Conservation (phyloP, 2,113 vertebrate genomes). For the Periophthalmus modestus region DNA sequence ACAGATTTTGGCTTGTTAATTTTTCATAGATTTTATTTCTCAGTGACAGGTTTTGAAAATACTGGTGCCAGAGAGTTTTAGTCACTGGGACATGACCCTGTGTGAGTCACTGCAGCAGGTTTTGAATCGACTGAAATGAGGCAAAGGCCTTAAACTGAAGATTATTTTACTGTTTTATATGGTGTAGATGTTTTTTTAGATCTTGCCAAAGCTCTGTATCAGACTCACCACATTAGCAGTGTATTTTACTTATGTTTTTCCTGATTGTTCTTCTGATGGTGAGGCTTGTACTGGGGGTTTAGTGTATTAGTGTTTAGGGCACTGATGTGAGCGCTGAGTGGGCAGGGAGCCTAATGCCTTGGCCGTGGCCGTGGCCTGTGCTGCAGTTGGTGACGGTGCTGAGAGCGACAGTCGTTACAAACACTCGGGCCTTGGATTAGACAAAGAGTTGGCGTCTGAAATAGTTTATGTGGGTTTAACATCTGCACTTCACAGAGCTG, state of each 20-base stretch:
- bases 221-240: background rate
- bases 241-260: too few species aligned
- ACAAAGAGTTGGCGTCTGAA: background rate
- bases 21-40: background rate
- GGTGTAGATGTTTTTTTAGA: background rate
- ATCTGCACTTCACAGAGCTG: too few species aligned
- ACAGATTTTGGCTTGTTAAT: background rate
- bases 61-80: constrained; percentile 15
- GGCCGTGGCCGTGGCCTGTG: constrained; percentile 37
- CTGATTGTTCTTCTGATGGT: constrained; percentile 16
- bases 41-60: background rate
- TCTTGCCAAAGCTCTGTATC: background rate
- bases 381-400: constrained; percentile 33
- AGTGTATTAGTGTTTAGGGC: too few species aligned
- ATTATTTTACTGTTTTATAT: background rate
- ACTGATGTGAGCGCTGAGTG: constrained; percentile 1
- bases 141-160: background rate
- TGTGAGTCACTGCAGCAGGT: constrained; percentile 45
- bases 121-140: background rate
- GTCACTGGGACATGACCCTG: constrained; percentile 8
- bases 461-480: too few species aligned
- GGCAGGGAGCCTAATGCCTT: constrained; percentile 29
- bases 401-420: constrained; percentile 14
- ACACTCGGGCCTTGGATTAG: constrained; percentile 16
- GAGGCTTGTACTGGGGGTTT: constrained; percentile 10